A percentile compares a stretch with the other conserved stretches of the same genome.
Conservation (phyloP, 2,113 vertebrate species). For the Nycticryphes semicollaris region DNA sequence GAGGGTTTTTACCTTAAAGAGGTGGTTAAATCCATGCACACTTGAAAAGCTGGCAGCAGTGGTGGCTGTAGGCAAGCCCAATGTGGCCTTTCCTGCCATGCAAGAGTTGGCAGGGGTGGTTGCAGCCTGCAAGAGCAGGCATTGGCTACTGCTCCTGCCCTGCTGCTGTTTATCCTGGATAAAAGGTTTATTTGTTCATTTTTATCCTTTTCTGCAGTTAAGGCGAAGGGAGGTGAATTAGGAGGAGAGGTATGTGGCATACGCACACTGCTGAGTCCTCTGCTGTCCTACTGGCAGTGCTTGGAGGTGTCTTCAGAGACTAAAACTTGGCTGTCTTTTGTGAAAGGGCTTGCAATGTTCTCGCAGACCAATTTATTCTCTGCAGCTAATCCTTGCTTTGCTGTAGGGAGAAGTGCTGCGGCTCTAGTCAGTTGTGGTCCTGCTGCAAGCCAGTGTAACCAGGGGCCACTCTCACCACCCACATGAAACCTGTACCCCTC, state of each 20-base stretch:
- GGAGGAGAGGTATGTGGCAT: not conserved
- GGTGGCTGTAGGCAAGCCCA: not conserved
- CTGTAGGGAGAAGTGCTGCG: accelerated
- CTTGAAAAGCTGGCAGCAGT: accelerated
- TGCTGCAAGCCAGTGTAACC: accelerated
- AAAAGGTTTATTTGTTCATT: not conserved
- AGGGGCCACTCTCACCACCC: not conserved
- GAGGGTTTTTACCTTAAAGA: not conserved
- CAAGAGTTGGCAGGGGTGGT: not conserved
- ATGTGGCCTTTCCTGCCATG: not conserved
- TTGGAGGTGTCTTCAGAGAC: not conserved
- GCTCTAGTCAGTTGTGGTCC: not conserved
- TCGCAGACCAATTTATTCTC: not conserved
- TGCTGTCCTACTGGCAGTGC: not conserved
- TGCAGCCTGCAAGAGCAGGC: not conserved
- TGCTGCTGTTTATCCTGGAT: accelerated
- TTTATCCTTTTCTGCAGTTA: not conserved
- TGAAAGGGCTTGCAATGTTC: not conserved
- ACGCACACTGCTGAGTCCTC: not conserved
- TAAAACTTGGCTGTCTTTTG: not conserved
- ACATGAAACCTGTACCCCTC: accelerated
- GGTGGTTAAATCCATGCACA: not conserved
- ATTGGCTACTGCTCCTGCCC: not conserved
- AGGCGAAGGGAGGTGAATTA: not conserved
- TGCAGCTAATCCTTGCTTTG: not conserved